These are phyloP conservation scores for Heliconius ismenius DNA, from an alignment of 2,888 invertebrate genomes.

Conservation along the genomic window DNA sequence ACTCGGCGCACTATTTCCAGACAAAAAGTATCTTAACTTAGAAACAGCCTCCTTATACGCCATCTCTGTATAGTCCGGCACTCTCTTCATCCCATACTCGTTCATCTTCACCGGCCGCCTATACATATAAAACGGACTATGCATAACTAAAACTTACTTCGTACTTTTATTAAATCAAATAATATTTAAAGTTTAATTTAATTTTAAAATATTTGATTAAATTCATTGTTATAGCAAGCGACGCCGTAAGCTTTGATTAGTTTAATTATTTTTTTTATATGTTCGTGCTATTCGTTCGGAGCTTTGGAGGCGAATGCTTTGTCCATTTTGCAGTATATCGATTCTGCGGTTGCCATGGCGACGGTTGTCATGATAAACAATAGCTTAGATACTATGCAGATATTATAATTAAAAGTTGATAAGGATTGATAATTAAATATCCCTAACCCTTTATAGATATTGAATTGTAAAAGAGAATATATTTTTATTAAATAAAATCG, in stretches of 20 bases:
- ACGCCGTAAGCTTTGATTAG: neutral
- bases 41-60: slow-evolving; percentile 93
- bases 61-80: slow-evolving; percentile 90
- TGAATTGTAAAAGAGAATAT: no score
- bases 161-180: slow-evolving; percentile 5
- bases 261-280: neutral
- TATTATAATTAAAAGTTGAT: slow-evolving; percentile 8
- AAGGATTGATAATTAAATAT: neutral
- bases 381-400: slow-evolving; percentile 1
- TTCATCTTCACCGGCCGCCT: slow-evolving; percentile 75
- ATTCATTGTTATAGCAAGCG: slow-evolving; percentile 1
- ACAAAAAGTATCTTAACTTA: slow-evolving; percentile 87
- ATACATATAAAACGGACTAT: slow-evolving; percentile 59
- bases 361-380: slow-evolving; percentile 67
- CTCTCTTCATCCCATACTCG: slow-evolving; percentile 80
- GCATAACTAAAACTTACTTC: slow-evolving; percentile 46
- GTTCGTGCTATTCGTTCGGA: slow-evolving; percentile 55
- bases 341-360: slow-evolving; percentile 67
- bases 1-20: slow-evolving; percentile 87
- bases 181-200: neutral
- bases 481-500: neutral
- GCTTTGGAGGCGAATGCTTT: slow-evolving; percentile 61
- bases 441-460: neutral
- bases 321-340: slow-evolving; percentile 61
- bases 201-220: neutral